Base-by-base conservation (phyloP, 2,888 invertebrate genomes). In the Atherix ibis region DNA sequence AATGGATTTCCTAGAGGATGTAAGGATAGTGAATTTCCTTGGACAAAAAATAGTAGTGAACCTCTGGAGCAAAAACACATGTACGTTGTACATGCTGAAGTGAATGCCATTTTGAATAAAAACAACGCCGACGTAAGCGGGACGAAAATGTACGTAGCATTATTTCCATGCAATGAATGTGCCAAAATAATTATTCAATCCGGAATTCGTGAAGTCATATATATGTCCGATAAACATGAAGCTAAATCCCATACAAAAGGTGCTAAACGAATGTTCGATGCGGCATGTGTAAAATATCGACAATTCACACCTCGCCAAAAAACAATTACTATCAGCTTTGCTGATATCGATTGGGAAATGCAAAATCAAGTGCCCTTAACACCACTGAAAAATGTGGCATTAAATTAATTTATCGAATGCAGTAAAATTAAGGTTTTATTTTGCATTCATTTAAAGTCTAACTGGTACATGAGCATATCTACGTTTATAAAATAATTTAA, bases 141-240 rank as follows among this genome's bases (percentile, higher is more conserved):
- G 42, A 88, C 89, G 50, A 72, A 71, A 0, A 73, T 98, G 0
- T 98, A 89, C 53, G 85, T 91, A 0, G 81, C 78, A 0, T 61
- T 92, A 13, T 97, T 95, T 57, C 97, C 97, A 0, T 98, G 97
- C 58, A 94, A 95, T 53, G 94, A 95, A 58, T 98, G 97, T 64
- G 87, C 95, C 0, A 98, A 98, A 60, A 66, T 94, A 19, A 88
- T 98, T 19, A 89, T 97, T 46, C 97, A 98, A 53, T 77, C 89
- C 2, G 85, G 92, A 1, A 87, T 95, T 19, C 72, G 61, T 32
- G 71, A 76, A 51, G 70, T 89, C 3, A 58, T 79, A 9, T 94
- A 82, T 53, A 63, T 87, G 50, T 83, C 82, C 0, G 85, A 92
- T 55, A 88, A 89, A 52, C 71, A 87, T 56, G 64, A 66, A 0